These are phyloP conservation scores for Brachyptera risi DNA, from an alignment of 2,888 invertebrate species.

Conservation along the genomic window DNA sequence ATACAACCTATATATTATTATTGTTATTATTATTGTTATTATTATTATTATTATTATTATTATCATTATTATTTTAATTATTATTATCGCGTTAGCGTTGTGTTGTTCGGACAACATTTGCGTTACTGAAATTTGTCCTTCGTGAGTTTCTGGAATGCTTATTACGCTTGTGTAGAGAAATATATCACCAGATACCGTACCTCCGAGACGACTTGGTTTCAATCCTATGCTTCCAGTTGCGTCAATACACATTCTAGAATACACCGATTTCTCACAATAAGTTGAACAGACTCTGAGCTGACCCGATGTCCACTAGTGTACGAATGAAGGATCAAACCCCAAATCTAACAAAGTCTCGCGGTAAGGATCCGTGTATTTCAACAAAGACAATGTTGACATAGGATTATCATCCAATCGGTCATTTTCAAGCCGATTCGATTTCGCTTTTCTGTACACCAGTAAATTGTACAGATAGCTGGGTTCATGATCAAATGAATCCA, in stretches of 20 bases:
- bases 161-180: no score
- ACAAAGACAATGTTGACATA: slow-evolving; percentile 10
- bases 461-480: slow-evolving; percentile 21
- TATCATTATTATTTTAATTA: no score
- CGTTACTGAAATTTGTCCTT: no score
- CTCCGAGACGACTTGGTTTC: no score
- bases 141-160: no score
- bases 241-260: slow-evolving; percentile 20
- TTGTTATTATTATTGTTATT: no score
- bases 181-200: no score
- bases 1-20: no score
- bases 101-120: no score
- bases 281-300: slow-evolving; percentile 25
- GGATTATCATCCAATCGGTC: slow-evolving; percentile 21
- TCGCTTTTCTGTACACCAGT: slow-evolving; percentile 23
- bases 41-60: no score
- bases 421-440: slow-evolving; percentile 3
- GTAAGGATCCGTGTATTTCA: slow-evolving; percentile 23
- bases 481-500: slow-evolving; percentile 26
- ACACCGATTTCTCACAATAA: slow-evolving; percentile 2
- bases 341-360: slow-evolving; percentile 24
- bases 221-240: slow-evolving; percentile 25
- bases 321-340: no score
- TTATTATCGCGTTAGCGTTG: no score
- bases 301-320: slow-evolving; percentile 25